Evolutionary conservation across 2,888 invertebrate genomes (phyloP).

Genomic region (Phengaris arion): DNA sequence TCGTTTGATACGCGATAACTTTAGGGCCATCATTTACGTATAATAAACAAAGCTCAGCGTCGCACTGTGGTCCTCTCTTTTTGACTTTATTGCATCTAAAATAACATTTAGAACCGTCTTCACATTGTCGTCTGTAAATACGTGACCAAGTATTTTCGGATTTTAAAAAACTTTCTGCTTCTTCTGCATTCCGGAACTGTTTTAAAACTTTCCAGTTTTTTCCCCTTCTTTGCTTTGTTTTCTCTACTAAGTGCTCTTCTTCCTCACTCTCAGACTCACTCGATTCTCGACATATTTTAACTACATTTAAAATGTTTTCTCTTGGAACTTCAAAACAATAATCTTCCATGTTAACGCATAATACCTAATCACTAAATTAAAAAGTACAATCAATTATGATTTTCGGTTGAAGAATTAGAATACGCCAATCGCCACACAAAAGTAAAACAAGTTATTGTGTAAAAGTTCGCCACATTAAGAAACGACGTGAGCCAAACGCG

Average conservation of each 20-base stretch:
- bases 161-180: not conserved
- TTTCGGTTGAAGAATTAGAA: too few relatives aligned
- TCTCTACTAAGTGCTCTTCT: not conserved
- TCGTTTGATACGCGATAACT: not conserved
- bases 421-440: too few relatives aligned
- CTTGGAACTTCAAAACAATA: too few relatives aligned
- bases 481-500: too few relatives aligned
- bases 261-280: not conserved
- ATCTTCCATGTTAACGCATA: too few relatives aligned
- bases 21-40: not conserved
- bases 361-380: too few relatives aligned
- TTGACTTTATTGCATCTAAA: constrained; percentile 16
- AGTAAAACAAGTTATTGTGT: too few relatives aligned
- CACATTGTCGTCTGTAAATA: not conserved
- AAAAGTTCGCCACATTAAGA: too few relatives aligned
- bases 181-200: not conserved
- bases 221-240: not conserved
- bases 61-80: constrained; percentile 5
- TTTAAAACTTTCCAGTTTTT: not conserved
- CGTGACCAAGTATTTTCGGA: constrained; percentile 3
- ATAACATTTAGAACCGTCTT: constrained; percentile 10
- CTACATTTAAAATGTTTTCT: too few relatives aligned
- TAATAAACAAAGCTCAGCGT: constrained; percentile 15
- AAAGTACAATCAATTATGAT: too few relatives aligned
- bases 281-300: too few relatives aligned